phyloP scores from a whole-genome alignment of 1,140 invertebrate genomes.

The Caenorhabditis brenneri region DNA sequence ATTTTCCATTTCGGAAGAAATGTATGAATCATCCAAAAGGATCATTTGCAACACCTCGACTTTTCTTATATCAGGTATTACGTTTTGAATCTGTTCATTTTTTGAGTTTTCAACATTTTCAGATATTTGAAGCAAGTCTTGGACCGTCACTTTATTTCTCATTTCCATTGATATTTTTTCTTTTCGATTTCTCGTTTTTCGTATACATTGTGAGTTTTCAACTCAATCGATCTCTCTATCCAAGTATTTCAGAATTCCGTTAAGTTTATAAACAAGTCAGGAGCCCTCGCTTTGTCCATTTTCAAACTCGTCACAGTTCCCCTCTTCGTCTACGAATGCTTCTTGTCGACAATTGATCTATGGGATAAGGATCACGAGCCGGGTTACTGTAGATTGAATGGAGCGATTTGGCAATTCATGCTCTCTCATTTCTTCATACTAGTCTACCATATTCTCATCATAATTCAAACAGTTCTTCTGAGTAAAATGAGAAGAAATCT shows the following conservation, averaged over 20 bases:
- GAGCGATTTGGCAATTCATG: slow-evolving; percentile 13
- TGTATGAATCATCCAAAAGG: slow-evolving; percentile 32
- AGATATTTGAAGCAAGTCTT: background rate
- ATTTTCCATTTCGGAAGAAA: background rate
- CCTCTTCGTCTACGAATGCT: background rate
- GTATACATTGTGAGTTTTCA: background rate
- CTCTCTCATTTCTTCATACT: slow-evolving; percentile 23
- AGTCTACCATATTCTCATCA: background rate
- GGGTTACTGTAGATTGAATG: slow-evolving; percentile 4
- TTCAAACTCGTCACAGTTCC: slow-evolving; percentile 1
- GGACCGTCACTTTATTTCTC: slow-evolving; percentile 5
- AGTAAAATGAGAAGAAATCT: background rate
- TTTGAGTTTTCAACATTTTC: background rate
- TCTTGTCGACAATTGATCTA: background rate
- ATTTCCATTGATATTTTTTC: background rate
- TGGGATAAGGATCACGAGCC: background rate
- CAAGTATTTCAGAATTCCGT: background rate
- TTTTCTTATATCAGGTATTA: background rate
- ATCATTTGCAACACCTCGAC: background rate
- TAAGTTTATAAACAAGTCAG: slow-evolving; percentile 20
- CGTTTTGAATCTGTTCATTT: background rate
- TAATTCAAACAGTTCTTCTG: background rate
- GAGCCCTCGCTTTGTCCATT: background rate
- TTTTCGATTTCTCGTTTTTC: background rate
- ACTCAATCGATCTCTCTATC: too few relatives aligned